A percentile compares a stretch with the other conserved stretches of the same genome.
These are phyloP conservation scores for Gerris buenoi DNA, from an alignment of 1,140 invertebrate species.

Conservation along the genomic window DNA sequence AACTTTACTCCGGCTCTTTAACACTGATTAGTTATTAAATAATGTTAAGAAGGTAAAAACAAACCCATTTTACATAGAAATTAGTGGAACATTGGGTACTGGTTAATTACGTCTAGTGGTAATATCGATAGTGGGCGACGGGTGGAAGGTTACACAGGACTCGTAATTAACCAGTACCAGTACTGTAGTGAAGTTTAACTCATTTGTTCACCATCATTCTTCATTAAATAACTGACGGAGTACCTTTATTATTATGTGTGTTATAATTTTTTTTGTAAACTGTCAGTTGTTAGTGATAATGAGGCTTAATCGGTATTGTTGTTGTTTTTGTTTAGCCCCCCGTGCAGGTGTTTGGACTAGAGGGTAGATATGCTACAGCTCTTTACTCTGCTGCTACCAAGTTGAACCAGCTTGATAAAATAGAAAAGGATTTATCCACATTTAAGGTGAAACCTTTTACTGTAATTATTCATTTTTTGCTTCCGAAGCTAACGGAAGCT, in stretches of 20 bases:
- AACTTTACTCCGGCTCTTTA: no score
- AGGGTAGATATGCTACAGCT: slow-evolving; percentile 90
- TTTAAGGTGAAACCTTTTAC: slow-evolving; percentile 40
- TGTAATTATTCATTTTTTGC: neutral
- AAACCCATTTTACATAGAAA: no score
- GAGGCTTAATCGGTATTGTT: neutral
- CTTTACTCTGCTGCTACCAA: slow-evolving; percentile 89
- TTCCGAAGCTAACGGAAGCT: neutral
- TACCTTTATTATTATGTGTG: no score
- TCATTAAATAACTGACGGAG: no score
- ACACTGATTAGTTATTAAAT: no score
- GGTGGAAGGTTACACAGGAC: neutral
- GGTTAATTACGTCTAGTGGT: no score
- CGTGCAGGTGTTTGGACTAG: slow-evolving; percentile 81
- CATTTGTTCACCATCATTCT: no score
- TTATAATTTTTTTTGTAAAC: no score
- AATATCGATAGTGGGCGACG: neutral
- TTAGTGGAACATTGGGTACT: no score
- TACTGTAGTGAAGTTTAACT: neutral
- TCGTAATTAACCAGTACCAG: neutral
- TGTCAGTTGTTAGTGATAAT: neutral
- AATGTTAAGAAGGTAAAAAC: no score
- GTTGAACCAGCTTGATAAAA: slow-evolving; percentile 67
- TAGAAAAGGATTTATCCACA: slow-evolving; percentile 78
- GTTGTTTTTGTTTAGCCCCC: slow-evolving; percentile 45